Base-by-base conservation (phyloP, 2,113 vertebrate species). In the Reinhardtius hippoglossoides region DNA sequence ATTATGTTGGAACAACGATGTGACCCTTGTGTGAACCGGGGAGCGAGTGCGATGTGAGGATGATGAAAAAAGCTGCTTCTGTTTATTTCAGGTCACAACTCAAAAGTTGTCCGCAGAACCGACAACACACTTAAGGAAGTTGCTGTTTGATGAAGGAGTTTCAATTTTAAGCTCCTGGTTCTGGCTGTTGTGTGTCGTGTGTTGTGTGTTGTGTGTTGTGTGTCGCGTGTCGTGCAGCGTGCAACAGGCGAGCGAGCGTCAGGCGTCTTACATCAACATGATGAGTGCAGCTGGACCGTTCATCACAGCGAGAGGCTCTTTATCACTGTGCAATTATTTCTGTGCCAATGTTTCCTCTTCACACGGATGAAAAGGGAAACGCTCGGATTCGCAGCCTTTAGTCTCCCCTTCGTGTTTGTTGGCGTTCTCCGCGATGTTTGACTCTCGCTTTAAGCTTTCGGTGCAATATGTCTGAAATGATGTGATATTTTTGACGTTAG, bases 191-290 rank as follows among this genome's bases (percentile, higher is more conserved):
- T 73, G 78, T 42, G 44, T 74, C 55, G 4, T 37, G 58, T n/a
- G n/a, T n/a, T n/a, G n/a, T n/a, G n/a, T n/a, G n/a, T n/a, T n/a
- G n/a, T n/a, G n/a, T n/a, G n/a, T n/a, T n/a, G n/a, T n/a, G n/a
- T n/a, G n/a, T n/a, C n/a, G n/a, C n/a, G 78, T 42, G 44, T 74
- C 55, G 4, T 37, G 58, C 14, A 1, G 7, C 58, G 58, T 61
- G 74, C 57, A 48, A 55, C 57, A 74, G 78, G 81, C 31, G 15
- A 42, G 44, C 23, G 2, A 69, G 48, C n/a, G 48, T 18, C 16
- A 50, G 48, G 66, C 35, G 46, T 74, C 63, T 65, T 76, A 67
- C 65, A 84, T 88, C 65, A 78, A 72, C 67, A 58, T 61, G 75
- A 86, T 54, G 71, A 57, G 76, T 69, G 79, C 50, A 61, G 56